Conservation (phyloP, 2,113 vertebrate species). For the Myotis brandtii region DNA sequence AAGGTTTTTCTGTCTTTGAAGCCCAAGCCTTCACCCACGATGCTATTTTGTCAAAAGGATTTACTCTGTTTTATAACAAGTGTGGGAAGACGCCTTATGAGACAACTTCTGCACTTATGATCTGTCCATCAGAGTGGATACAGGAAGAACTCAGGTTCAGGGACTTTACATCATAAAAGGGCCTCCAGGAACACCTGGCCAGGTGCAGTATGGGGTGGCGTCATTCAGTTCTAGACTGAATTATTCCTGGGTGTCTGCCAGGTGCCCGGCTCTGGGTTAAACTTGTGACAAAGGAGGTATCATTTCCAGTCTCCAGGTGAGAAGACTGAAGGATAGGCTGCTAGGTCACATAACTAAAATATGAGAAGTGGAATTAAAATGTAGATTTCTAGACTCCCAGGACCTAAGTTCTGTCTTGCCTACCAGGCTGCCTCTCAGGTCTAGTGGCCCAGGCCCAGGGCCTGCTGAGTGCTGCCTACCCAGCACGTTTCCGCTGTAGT, state of each 20-base stretch:
- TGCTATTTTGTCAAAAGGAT: not conserved
- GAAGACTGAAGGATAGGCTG: fast-evolving
- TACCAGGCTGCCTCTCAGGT: not conserved
- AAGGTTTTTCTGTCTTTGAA: not conserved
- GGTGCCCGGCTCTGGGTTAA: not conserved
- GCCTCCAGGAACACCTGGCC: not conserved
- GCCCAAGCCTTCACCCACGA: not conserved
- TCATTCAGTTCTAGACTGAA: not conserved
- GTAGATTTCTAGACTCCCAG: not conserved
- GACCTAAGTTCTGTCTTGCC: not conserved
- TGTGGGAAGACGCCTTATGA: fast-evolving
- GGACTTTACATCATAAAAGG: not conserved
- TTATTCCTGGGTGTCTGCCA: not conserved
- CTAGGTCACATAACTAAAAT: not conserved
- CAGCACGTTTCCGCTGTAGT: slow-evolving; percentile 94
- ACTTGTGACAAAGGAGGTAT: not conserved
- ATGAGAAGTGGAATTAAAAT: not conserved
- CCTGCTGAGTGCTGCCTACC: slow-evolving; percentile 86
- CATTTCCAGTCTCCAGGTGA: not conserved
- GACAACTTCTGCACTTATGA: not conserved
- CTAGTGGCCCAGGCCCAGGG: not conserved
- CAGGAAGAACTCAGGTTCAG: not conserved
- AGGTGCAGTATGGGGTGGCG: not conserved
- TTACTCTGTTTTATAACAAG: not conserved
- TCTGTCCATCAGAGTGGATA: not conserved